Base-by-base conservation (phyloP, 2,888 invertebrate species). In the Tenthredo scrophulariae region DNA sequence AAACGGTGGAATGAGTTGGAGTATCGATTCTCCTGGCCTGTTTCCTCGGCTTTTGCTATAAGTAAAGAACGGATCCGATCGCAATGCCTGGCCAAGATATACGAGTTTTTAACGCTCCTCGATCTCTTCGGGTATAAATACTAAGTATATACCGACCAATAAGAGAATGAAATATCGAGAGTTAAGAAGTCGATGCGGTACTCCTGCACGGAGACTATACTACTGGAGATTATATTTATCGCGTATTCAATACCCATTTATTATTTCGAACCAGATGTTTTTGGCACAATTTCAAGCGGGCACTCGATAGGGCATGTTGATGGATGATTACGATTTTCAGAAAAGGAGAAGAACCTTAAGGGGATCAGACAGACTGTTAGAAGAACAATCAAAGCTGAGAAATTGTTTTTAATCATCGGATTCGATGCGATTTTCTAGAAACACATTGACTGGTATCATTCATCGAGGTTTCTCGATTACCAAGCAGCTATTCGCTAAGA, bases 191-290 rank as follows among this genome's bases (percentile, higher is more conserved):
- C 74, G 72, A 26, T 13, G 54, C 50, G 33, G 75, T 50, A 18
- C 50, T 77, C 29, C 26, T 33, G 4, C 29, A 13, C 77, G 54
- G 54, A 77, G 54, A 37, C 37, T 37, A 37, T 37, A 77, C 54
- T 77, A n/a, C 50, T 22, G 33, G 15, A 77, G 33, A 54, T 77
- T 15, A 33, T 33, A 77, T 54, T 77, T 29, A 77, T 54, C 50
- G 54, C 50, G 15, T 77, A 54, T 77, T 29, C 33, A 29, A 77
- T 77, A 77, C 54, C 29, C 77, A 18, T 77, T 77, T 54, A n/a
- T 77, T 77, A n/a, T 77, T 77, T 54, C 50, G 15, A 54, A 54
- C 29, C 18, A 54, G 2, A 9, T 29, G 3, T 77, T 77, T 54
- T 77, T 33, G 3, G 9, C 4, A 26, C 18, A n/a, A 43, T 22